Evolutionary conservation across 2,888 invertebrate genomes (phyloP).

Genomic region (Pammene fasciana): DNA sequence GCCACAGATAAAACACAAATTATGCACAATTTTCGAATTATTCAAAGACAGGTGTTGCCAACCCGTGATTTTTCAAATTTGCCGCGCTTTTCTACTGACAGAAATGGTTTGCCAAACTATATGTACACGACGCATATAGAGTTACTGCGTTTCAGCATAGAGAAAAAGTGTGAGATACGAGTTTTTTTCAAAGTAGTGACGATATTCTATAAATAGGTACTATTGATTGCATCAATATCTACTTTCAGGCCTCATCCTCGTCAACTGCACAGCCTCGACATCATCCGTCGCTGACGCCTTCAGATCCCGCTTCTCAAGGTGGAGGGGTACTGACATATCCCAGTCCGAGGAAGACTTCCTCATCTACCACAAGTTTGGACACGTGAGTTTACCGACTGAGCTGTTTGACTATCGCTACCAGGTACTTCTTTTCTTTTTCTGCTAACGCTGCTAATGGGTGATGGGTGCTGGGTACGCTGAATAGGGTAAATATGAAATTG

Average conservation of each 20-base stretch:
- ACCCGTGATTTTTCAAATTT: no score
- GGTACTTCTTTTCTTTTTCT: conserved; percentile 66
- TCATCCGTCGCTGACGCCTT: conserved; percentile 94
- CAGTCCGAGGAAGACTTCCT: conserved; percentile 94
- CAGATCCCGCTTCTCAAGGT: conserved; percentile 92
- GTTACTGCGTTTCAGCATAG: no score
- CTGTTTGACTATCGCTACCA: conserved; percentile 66
- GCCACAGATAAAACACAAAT: no score
- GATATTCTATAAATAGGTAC: no score
- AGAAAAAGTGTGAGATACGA: no score
- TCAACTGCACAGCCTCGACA: conserved; percentile 94
- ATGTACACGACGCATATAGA: no score
- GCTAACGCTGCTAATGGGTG: conserved; percentile 58
- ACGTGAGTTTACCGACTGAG: conserved; percentile 86
- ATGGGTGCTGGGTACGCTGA: conserved; percentile 12
- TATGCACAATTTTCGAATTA: no score
- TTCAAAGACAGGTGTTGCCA: no score
- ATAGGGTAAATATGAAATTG: neutral
- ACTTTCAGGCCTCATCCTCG: conserved; percentile 87
- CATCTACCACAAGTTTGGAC: conserved; percentile 95
- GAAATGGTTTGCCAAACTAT: no score
- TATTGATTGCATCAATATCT: no score
- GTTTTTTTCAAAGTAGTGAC: no score
- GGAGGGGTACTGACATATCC: conserved; percentile 92
- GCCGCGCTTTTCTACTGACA: no score